These are phyloP conservation scores for Labeo catla DNA, from an alignment of 2,113 vertebrate species.

Conservation along the genomic window DNA sequence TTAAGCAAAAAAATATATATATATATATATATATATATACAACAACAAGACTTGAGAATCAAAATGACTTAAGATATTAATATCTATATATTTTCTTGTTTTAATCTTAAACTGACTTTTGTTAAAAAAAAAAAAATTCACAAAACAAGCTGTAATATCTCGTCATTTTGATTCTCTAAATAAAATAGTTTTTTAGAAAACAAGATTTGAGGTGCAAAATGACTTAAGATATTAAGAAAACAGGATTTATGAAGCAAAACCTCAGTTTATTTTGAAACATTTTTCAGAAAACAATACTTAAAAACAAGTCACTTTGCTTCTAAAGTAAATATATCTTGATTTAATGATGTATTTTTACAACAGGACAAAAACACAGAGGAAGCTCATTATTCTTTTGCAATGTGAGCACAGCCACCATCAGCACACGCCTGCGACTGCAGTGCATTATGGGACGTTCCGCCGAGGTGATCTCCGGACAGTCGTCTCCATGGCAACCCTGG, in stretches of 20 bases:
- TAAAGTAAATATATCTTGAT: background rate
- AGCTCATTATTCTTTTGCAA: background rate
- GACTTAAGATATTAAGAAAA: no score
- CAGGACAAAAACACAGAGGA: background rate
- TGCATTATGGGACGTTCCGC: constrained; percentile 73
- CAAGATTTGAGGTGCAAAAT: no score
- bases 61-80: no score
- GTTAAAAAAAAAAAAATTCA: no score
- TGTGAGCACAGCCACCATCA: constrained; percentile 62
- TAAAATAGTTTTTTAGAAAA: no score
- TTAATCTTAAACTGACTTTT: no score
- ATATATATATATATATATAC: no score
- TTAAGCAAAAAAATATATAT: no score
- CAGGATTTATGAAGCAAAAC: background rate
- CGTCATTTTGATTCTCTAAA: no score
- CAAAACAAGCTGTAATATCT: no score
- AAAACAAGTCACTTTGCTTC: background rate
- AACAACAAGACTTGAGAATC: no score
- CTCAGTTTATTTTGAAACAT: background rate
- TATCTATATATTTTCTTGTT: no score
- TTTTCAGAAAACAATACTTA: background rate
- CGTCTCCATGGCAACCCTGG: constrained; percentile 51
- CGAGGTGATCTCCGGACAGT: constrained; percentile 51
- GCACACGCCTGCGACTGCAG: constrained; percentile 64
- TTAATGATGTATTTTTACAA: background rate